Conservation (phyloP, 2,888 invertebrate species). For the Lagria hirta region DNA sequence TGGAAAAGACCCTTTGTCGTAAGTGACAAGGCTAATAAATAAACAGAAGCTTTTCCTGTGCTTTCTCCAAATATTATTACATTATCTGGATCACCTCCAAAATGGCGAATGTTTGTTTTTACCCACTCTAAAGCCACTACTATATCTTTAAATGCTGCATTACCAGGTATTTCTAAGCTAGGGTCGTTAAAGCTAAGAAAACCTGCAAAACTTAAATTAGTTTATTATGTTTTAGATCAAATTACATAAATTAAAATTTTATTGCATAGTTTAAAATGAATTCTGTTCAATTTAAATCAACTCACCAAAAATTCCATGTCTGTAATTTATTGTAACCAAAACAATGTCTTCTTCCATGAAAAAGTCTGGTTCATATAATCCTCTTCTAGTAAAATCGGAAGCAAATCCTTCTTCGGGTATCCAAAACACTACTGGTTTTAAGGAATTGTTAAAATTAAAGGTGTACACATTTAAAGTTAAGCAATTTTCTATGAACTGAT, state of each 20-base stretch:
- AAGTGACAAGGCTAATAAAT: slow-evolving; percentile 56
- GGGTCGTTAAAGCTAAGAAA: slow-evolving; percentile 55
- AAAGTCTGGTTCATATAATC: slow-evolving; percentile 50
- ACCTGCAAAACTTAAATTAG: slow-evolving; percentile 45
- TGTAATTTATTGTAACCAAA: no score
- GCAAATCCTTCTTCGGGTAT: slow-evolving; percentile 57
- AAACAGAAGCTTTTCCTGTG: slow-evolving; percentile 56
- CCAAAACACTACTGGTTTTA: slow-evolving; percentile 54
- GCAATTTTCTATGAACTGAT: slow-evolving; percentile 42
- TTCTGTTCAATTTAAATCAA: neutral
- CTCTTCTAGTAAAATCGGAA: slow-evolving; percentile 49
- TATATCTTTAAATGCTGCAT: slow-evolving; percentile 59
- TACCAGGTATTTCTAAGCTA: slow-evolving; percentile 56
- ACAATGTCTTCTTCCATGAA: no score
- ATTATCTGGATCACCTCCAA: slow-evolving; percentile 39
- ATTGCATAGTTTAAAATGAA: neutral
- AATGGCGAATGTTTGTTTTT: slow-evolving; percentile 52
- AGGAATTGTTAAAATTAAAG: slow-evolving; percentile 5
- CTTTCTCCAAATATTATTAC: slow-evolving; percentile 58
- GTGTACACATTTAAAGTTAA: slow-evolving; percentile 43
- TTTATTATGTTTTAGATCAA: neutral
- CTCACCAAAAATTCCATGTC: slow-evolving; percentile 54
- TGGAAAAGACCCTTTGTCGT: slow-evolving; percentile 49
- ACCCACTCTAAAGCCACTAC: slow-evolving; percentile 58
- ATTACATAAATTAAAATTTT: neutral